Evolutionary conservation across 1,140 invertebrate genomes (phyloP).

Genomic region (Physella acuta): DNA sequence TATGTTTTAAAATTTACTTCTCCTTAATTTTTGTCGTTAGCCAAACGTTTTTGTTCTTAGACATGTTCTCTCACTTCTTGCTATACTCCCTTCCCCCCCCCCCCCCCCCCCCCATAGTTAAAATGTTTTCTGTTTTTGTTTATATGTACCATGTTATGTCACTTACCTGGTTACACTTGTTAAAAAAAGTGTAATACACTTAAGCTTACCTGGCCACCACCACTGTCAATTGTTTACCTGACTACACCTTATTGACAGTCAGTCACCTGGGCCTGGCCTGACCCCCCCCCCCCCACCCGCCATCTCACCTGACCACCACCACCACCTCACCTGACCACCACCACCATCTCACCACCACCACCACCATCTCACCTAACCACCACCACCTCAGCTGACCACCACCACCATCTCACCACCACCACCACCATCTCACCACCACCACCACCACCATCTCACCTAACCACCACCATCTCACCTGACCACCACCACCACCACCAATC

Average conservation of each 20-base stretch:
- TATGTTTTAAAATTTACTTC: no score
- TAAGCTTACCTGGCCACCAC: no score
- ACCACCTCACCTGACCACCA: no score
- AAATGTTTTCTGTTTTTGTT: no score
- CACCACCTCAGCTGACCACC: background rate
- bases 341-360: background rate
- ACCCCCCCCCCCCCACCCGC: background rate
- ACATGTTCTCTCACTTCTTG: background rate
- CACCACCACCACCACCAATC: background rate
- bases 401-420: background rate
- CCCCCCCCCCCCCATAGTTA: no score
- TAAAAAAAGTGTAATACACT: no score
- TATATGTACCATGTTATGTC: no score
- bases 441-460: background rate
- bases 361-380: background rate
- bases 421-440: background rate
- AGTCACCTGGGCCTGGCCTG: no score
- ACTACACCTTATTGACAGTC: no score
- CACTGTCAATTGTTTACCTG: no score
- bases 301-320: background rate
- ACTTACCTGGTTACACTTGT: no score
- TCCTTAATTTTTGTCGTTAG: no score
- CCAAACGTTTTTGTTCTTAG: background rate
- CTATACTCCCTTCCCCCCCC: background rate
- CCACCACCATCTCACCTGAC: background rate